Evolutionary conservation across 2,888 invertebrate species (phyloP).

Genomic region (Trichopoda pennipes): DNA sequence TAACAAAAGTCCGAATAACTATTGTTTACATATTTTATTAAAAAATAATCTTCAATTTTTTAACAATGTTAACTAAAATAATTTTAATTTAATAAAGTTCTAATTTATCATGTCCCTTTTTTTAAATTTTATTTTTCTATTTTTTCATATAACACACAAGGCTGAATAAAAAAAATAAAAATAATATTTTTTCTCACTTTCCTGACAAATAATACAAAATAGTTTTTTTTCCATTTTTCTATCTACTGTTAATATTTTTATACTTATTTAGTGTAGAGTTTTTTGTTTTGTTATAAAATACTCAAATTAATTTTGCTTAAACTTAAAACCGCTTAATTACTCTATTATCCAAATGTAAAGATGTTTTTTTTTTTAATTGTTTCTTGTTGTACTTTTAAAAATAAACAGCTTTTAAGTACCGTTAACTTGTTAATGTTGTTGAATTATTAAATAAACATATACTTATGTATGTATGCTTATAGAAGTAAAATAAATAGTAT

Average conservation of each 20-base stretch:
- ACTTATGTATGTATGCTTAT: neutral
- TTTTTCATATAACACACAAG: too few species aligned
- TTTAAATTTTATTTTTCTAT: too few species aligned
- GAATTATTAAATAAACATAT: constrained; percentile 25
- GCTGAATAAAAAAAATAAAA: neutral
- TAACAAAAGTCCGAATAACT: too few species aligned
- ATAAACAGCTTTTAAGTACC: constrained; percentile 44
- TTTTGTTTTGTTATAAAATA: neutral
- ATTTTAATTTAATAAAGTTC: too few species aligned
- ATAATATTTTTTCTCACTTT: neutral
- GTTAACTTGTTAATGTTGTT: constrained; percentile 41
- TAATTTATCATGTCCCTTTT: too few species aligned
- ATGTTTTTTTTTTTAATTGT: neutral
- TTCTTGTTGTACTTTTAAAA: constrained; percentile 11
- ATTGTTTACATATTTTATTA: too few species aligned
- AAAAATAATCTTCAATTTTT: too few species aligned
- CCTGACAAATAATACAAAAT: constrained; percentile 21
- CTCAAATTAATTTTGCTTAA: constrained; percentile 14
- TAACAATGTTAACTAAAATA: too few species aligned
- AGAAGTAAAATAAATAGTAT: constrained; percentile 15
- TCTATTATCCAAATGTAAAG: constrained; percentile 2
- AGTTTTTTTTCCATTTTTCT: too few species aligned
- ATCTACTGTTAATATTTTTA: constrained; percentile 1
- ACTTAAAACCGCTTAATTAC: constrained; percentile 18
- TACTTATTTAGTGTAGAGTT: neutral